phyloP scores from a whole-genome alignment of 2,797 vertebrate species.

The Rhinichthys osculus region DNA sequence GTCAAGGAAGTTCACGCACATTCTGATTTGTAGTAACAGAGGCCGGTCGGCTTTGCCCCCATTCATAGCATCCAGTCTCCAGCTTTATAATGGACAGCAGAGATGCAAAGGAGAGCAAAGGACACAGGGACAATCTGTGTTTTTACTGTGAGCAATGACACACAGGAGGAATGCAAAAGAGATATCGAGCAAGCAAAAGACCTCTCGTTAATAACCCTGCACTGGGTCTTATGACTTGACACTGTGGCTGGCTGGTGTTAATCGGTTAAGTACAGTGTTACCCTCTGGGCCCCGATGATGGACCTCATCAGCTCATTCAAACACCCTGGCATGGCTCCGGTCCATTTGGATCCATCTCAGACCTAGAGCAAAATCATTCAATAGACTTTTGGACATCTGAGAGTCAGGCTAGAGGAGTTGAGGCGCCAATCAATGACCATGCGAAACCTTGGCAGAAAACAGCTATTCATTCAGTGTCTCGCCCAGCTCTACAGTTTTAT shows the following conservation, averaged over 20 bases:
- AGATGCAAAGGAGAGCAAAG: constrained; percentile 38
- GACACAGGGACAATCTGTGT: constrained; percentile 30
- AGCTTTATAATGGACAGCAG: constrained; percentile 41
- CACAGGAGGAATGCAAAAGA: constrained; percentile 52
- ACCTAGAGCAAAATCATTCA: constrained; percentile 47
- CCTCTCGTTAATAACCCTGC: constrained; percentile 48
- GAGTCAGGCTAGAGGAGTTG: constrained; percentile 15
- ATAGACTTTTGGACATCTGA: constrained; percentile 41
- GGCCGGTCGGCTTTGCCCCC: constrained; percentile 1
- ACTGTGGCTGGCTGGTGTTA: constrained; percentile 52
- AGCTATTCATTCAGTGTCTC: constrained; percentile 31
- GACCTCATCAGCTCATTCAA: constrained; percentile 43
- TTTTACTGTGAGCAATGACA: constrained; percentile 42
- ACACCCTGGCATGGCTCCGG: constrained; percentile 18
- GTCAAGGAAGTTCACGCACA: constrained; percentile 16
- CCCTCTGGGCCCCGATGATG: constrained; percentile 34
- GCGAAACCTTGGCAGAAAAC: constrained; percentile 35
- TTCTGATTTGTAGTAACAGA: constrained; percentile 17
- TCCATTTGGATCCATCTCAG: constrained; percentile 49
- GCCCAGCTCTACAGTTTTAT: not conserved
- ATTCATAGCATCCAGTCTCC: constrained; percentile 35
- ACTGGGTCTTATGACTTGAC: constrained; percentile 54
- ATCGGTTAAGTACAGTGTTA: constrained; percentile 56
- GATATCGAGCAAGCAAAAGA: constrained; percentile 52
- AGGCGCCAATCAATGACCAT: constrained; percentile 42